Conservation (phyloP, 2,888 invertebrate species). For the Microctonus hyperodae region DNA sequence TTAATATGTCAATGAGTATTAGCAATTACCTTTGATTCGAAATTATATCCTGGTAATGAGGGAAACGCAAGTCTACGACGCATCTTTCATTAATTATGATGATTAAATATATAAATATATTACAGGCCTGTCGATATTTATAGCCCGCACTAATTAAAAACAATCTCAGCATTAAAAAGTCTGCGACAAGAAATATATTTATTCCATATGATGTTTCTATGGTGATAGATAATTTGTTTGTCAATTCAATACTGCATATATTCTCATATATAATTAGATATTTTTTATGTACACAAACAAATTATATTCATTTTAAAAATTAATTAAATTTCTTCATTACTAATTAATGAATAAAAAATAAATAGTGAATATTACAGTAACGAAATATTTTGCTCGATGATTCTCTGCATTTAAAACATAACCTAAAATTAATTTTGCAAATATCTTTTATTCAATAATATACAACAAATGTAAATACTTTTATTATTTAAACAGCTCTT, state of each 20-base stretch:
- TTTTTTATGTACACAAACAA: background rate
- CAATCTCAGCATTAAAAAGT: background rate
- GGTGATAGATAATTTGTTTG: background rate
- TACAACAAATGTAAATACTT: background rate
- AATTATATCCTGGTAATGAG: slow-evolving; percentile 76
- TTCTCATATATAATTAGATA: background rate
- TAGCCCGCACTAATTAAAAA: background rate
- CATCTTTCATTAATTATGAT: slow-evolving; percentile 51
- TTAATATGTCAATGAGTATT: too few relatives aligned
- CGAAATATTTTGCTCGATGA: too few relatives aligned
- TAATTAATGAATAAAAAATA: too few relatives aligned
- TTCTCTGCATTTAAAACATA: background rate
- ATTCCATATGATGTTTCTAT: slow-evolving; percentile 9
- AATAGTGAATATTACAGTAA: too few relatives aligned
- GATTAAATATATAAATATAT: background rate
- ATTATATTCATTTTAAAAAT: background rate
- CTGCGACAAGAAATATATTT: background rate
- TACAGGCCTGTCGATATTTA: too few relatives aligned
- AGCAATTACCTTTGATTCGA: slow-evolving; percentile 72
- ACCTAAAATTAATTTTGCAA: background rate
- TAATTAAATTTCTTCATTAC: too few relatives aligned
- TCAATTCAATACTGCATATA: too few relatives aligned
- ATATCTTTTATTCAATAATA: background rate
- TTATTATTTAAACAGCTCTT: background rate
- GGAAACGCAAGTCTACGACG: slow-evolving; percentile 74